These are phyloP conservation scores for Meandrusa payeni DNA, from an alignment of 2,888 invertebrate species.

Conservation along the genomic window DNA sequence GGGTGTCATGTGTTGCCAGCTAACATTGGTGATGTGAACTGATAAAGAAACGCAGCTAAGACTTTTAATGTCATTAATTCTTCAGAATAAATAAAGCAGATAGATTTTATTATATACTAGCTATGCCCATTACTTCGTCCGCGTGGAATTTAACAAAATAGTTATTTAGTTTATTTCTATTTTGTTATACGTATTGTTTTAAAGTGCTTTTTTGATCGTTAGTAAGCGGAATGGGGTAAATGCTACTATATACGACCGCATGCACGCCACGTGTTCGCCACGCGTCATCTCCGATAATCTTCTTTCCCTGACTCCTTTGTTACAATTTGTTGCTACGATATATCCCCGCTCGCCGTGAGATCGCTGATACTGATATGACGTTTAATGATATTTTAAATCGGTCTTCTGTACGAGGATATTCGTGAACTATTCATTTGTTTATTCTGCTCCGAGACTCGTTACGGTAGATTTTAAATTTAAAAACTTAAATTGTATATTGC, in stretches of 20 bases:
- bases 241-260: slow-evolving; percentile 57
- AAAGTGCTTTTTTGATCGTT: slow-evolving; percentile 23
- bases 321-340: slow-evolving; percentile 73
- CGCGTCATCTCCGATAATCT: slow-evolving; percentile 75
- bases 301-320: slow-evolving; percentile 74
- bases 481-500: too few relatives aligned
- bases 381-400: slow-evolving; percentile 79
- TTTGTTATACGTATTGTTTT: too few relatives aligned
- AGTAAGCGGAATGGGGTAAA: slow-evolving; percentile 48
- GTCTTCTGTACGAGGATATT: slow-evolving; percentile 57
- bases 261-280: slow-evolving; percentile 69
- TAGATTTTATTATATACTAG: too few relatives aligned
- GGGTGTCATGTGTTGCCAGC: too few relatives aligned
- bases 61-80: too few relatives aligned
- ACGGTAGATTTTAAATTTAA: too few relatives aligned
- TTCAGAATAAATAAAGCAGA: too few relatives aligned
- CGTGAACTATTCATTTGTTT: slow-evolving; percentile 56
- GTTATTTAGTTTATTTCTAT: too few relatives aligned
- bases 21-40: too few relatives aligned
- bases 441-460: slow-evolving; percentile 21
- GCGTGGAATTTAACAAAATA: too few relatives aligned
- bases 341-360: slow-evolving; percentile 59
- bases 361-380: slow-evolving; percentile 67
- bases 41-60: too few relatives aligned
- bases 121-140: too few relatives aligned